Conservation (phyloP, 1,140 invertebrate species). For the Drosophila aff. region DNA sequence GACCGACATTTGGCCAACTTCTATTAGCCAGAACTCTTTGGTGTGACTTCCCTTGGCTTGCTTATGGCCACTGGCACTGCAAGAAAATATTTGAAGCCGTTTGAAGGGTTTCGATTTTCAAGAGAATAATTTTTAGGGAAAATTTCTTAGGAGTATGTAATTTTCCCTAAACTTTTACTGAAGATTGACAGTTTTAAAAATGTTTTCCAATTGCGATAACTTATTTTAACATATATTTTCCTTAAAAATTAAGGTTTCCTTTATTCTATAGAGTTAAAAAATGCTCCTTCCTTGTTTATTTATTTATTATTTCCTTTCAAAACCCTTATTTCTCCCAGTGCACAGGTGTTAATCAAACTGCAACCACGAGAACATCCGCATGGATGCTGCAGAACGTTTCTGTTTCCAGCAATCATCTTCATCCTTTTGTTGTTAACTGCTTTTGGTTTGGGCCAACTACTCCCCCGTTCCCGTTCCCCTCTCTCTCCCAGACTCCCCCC, state of each 20-base stretch:
- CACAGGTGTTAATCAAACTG: conserved; percentile 49
- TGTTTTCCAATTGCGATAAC: not conserved
- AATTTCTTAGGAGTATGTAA: fast-evolving
- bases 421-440: conserved; percentile 44
- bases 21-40: conserved; percentile 48
- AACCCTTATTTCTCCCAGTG: not conserved
- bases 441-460: conserved; percentile 29
- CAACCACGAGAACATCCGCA: conserved; percentile 51
- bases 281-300: fast-evolving
- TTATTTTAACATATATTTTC: not conserved
- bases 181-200: not conserved
- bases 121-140: not conserved
- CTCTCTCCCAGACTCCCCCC: not conserved
- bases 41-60: conserved; percentile 20
- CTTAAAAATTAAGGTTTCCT: no score
- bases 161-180: not conserved
- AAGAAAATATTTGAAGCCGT: not conserved
- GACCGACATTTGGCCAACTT: conserved; percentile 76
- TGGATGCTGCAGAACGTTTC: conserved; percentile 15
- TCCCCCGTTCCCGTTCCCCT: no score
- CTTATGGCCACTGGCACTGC: conserved; percentile 1
- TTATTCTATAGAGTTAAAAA: no score
- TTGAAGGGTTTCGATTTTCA: not conserved
- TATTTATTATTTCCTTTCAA: no score
- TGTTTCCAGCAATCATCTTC: conserved; percentile 46